Base-by-base conservation (phyloP, 1,140 invertebrate species). In the Rhyzopertha dominica region DNA sequence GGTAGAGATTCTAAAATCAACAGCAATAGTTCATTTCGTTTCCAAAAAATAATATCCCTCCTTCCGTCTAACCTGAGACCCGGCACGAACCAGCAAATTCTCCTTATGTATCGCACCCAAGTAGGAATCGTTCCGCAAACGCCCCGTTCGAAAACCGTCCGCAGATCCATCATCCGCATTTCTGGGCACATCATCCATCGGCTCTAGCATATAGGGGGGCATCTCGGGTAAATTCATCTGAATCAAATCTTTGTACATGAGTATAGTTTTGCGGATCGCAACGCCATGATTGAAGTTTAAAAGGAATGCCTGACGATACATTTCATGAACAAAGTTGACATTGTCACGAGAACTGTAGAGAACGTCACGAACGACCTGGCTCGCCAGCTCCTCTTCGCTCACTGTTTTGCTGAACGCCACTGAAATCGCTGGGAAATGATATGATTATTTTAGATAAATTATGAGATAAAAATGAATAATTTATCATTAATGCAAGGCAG, bases 181-280 rank as follows among this genome's bases (percentile, higher is more conserved):
- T 44, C 54, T 49, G 23, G 49, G 31, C 3, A 43, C 39, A 45
- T 70, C 70, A n/a, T 83, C 82, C 18, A 79, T 63, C 4, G 86
- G 84, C 69, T 95, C 92, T 54, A 91, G 68, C 69, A 94, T 80
- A 64, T 95, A 95, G 1, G 85, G 81, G 1, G 90, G 90, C 46
- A 87, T 74, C 61, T 90, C 84, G 59, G 79, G 70, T 31, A 82
- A 71, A 61, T 78, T 89, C 83, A 74, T 82, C 70, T 92, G 87
- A 65, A 95, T 95, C 87, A 94, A 95, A 65, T 97, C 92, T 66
- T 93, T 91, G 62, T 96, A 97, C n/a, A 95, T 85, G 38, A 83
- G 79, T 52, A 97, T 92, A 25, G 93, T 90, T 61, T 87, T 84
- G 25, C 90, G 73, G 44, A 94, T 89, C 2, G 92, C 88, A 43